Base-by-base conservation (phyloP, 2,113 vertebrate genomes). In the Octodon degus region DNA sequence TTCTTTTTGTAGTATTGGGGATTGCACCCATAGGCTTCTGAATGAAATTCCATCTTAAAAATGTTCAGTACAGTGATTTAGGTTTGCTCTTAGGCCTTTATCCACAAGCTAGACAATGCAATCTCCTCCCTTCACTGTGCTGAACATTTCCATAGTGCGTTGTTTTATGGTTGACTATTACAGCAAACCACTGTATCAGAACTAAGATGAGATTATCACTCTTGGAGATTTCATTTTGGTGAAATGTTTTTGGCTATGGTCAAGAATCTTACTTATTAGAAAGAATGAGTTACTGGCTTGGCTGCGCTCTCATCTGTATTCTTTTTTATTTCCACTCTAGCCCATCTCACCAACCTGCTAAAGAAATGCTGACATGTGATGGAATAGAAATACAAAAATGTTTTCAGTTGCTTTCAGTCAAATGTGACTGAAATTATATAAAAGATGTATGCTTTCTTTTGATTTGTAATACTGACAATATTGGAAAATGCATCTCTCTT, bases 201-300 rank as follows among this genome's bases (percentile, higher is more conserved):
- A 93, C 93, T 27, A 79, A 95, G 85, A 50, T 95, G 74, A 9
- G 3, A 1, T 86, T 89, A 53, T 77, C 89, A 70, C 58, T 50
- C 20, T 79, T 47, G 47, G 89, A 92, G 72, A 83, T 84, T 90
- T 93, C 82, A 53, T 76, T 95, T 72, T 89, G 82, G n/a, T 92
- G n/a, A 91, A 65, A 80, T 86, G 74, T 22, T 88, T 94, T 70
- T 86, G 93, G 83, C 81, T 89, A 16, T 67, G 91, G 80, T 86
- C 89, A 95, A 85, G 89, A 85, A 58, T 96, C 82, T 92, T 95
- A 40, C 91, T 91, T 83, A 80, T 95, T 92, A 92, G 55, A 79
- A 74, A 92, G 34, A 90, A 82, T 81, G 50, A 96, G 86, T 86
- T 68, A 83, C 76, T 37, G 25, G 53, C 37, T 63, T n/a, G 30